Conservation (phyloP, 2,113 vertebrate genomes). For the Circaetus cinerascens region DNA sequence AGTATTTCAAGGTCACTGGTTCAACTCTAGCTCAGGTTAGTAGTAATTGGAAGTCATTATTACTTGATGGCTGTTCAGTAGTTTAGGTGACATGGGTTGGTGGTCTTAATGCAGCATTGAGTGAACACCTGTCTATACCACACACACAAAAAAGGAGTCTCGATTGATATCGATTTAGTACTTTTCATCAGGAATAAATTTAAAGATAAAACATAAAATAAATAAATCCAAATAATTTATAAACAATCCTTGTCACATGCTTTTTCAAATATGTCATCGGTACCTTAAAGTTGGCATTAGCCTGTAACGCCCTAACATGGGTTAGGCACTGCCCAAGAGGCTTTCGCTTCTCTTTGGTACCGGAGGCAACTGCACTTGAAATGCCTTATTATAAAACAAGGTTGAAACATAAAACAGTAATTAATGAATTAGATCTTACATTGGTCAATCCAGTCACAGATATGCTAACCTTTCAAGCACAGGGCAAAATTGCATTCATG, state of each 20-base stretch:
- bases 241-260: not conserved
- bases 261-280: not conserved
- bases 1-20: slow-evolving; percentile 12
- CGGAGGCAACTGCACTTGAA: not conserved
- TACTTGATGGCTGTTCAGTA: slow-evolving; percentile 12
- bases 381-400: not conserved
- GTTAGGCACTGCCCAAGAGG: not conserved
- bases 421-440: not conserved
- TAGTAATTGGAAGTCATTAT: slow-evolving; percentile 10
- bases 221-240: not conserved
- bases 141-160: not conserved
- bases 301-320: not conserved
- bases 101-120: not conserved
- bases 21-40: not conserved
- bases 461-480: not conserved
- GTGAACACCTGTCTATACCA: not conserved
- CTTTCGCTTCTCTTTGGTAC: not conserved
- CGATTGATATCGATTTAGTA: not conserved
- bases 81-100: not conserved
- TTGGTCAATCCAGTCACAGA: not conserved
- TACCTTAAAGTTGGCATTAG: not conserved
- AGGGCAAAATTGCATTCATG: not conserved
- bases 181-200: not conserved
- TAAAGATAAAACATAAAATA: not conserved
- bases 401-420: not conserved